These are phyloP conservation scores for Oncorhynchus tshawytscha DNA, from an alignment of 2,113 vertebrate genomes.

Conservation along the genomic window DNA sequence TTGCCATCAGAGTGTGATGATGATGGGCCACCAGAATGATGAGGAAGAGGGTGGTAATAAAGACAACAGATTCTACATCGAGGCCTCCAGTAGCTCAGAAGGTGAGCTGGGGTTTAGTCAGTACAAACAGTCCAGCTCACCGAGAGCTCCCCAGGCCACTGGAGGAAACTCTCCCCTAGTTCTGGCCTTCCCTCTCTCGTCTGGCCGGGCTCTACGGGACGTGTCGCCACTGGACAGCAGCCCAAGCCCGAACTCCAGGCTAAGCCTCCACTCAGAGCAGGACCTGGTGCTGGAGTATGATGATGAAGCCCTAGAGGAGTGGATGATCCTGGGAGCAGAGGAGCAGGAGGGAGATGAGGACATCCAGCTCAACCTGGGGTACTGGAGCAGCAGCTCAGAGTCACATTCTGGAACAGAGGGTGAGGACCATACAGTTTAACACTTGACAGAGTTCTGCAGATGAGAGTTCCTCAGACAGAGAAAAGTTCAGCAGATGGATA, in stretches of 20 bases:
- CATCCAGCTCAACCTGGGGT: conserved; percentile 61
- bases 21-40: conserved; percentile 56
- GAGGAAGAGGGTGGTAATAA: conserved; percentile 51
- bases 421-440: conserved; percentile 6
- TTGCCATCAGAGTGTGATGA: not conserved
- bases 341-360: conserved; percentile 50
- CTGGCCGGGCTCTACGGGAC: conserved; percentile 10
- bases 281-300: not conserved
- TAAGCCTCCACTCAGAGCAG: not conserved
- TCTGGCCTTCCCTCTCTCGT: conserved; percentile 41
- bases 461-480: not conserved
- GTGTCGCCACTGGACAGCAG: not conserved
- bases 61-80: conserved; percentile 33
- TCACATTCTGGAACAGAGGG: conserved; percentile 44
- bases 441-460: not conserved
- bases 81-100: conserved; percentile 46
- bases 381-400: conserved; percentile 35
- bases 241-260: conserved; percentile 1
- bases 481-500: not conserved
- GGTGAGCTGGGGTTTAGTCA: conserved; percentile 7
- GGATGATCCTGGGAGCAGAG: conserved; percentile 65
- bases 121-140: conserved; percentile 1
- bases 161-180: conserved; percentile 41
- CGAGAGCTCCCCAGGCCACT: not conserved
- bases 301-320: conserved; percentile 53